These are phyloP conservation scores for Aplocera efformata DNA, from an alignment of 2,888 invertebrate genomes.

Conservation along the genomic window DNA sequence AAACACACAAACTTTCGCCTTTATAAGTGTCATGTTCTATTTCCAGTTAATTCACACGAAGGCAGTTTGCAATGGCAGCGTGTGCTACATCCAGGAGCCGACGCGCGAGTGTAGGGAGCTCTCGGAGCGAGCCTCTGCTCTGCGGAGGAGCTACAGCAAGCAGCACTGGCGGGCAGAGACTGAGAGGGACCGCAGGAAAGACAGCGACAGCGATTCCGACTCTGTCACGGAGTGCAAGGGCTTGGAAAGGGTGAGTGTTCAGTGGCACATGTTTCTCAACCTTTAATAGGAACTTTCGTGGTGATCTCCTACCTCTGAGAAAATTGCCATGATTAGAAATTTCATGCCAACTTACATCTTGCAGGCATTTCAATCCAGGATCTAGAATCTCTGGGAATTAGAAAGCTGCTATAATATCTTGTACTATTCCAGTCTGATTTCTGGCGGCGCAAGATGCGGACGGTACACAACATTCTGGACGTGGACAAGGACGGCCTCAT, in stretches of 20 bases:
- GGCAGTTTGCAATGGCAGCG: conserved; percentile 54
- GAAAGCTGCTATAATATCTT: too few species aligned
- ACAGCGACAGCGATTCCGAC: conserved; percentile 79
- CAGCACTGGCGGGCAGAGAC: conserved; percentile 69
- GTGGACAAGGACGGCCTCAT: conserved; percentile 93
- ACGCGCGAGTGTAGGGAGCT: conserved; percentile 39
- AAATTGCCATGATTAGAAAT: too few species aligned
- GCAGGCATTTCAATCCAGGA: too few species aligned
- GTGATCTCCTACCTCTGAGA: too few species aligned
- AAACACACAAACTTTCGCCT: too few species aligned
- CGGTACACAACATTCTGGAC: conserved; percentile 90
- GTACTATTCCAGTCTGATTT: conserved; percentile 77
- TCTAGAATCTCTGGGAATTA: too few species aligned
- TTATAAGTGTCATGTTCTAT: not conserved
- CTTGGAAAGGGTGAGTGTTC: conserved; percentile 64
- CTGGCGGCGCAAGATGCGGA: conserved; percentile 93
- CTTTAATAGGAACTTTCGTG: too few species aligned
- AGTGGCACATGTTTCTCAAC: too few species aligned
- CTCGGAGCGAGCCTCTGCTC: conserved; percentile 29
- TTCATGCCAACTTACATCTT: too few species aligned
- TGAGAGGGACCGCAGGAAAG: conserved; percentile 63
- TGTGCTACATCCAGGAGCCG: conserved; percentile 58
- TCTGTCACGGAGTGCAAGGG: conserved; percentile 78
- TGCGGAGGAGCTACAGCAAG: conserved; percentile 69
- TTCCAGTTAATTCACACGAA: conserved; percentile 61